These are phyloP conservation scores for Cynopterus sphinx DNA, from an alignment of 2,797 vertebrate genomes.

Conservation along the genomic window DNA sequence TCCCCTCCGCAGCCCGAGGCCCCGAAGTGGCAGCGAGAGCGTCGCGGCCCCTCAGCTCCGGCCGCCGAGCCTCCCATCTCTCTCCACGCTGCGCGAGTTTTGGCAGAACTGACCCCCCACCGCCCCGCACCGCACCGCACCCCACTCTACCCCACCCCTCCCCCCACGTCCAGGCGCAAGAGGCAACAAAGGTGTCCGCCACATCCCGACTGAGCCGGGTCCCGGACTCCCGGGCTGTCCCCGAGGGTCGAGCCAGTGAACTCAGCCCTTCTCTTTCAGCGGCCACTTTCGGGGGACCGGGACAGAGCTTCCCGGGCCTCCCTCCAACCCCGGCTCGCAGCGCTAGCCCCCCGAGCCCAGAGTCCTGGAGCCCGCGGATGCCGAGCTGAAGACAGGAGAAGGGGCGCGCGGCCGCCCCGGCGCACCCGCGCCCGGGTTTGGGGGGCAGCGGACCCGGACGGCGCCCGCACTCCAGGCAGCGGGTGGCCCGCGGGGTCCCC, in stretches of 20 bases:
- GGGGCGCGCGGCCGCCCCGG: background rate
- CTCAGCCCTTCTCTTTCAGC: background rate
- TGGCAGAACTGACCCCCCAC: background rate
- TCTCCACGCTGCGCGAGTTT: background rate
- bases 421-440: background rate
- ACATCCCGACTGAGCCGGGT: background rate
- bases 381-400: background rate
- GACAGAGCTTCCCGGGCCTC: background rate
- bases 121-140: too few relatives aligned
- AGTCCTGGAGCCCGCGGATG: background rate
- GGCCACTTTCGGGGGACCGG: background rate
- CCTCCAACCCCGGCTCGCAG: background rate
- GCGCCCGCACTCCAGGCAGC: background rate
- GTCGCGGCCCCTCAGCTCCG: background rate
- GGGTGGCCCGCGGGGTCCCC: background rate
- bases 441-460: background rate
- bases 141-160: background rate
- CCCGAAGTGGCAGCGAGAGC: background rate
- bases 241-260: background rate
- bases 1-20: background rate
- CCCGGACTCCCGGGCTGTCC: background rate
- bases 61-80: background rate
- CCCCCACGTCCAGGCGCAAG: background rate
- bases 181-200: background rate
- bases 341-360: background rate